These are phyloP conservation scores for Tortricodes alternella DNA, from an alignment of 2,888 invertebrate genomes.

Conservation along the genomic window DNA sequence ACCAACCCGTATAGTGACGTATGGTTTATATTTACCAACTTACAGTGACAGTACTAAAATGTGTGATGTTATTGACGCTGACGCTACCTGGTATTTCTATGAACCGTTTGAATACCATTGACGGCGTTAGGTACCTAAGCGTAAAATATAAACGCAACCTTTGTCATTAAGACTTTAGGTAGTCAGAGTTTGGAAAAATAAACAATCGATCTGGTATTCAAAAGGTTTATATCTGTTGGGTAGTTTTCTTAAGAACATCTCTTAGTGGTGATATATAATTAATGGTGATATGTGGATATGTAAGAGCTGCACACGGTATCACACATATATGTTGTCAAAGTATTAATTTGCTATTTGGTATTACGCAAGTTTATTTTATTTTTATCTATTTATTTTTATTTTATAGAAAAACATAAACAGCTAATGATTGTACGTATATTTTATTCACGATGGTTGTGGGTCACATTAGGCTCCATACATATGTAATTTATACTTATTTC, in stretches of 20 bases:
- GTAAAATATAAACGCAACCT: no score
- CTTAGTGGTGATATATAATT: background rate
- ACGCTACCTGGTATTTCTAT: no score
- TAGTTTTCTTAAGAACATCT: conserved; percentile 1
- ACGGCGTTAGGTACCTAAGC: no score
- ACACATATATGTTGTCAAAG: background rate
- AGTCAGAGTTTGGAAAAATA: no score
- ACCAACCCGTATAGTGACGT: no score
- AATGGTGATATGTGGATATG: background rate
- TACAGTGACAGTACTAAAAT: no score
- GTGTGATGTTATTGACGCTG: no score
- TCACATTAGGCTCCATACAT: conserved; percentile 30
- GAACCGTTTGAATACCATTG: no score
- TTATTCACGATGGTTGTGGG: conserved; percentile 27
- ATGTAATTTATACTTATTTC: conserved; percentile 37
- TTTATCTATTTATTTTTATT: conserved; percentile 32
- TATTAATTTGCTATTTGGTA: conserved; percentile 4
- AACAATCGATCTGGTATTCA: no score
- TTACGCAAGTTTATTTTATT: background rate
- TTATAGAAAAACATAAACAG: conserved; percentile 39
- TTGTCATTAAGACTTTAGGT: no score
- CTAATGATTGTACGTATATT: conserved; percentile 40
- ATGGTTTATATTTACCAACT: no score
- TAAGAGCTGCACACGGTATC: conserved; percentile 21
- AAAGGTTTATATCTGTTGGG: conserved; percentile 19